Base-by-base conservation (phyloP, 2,113 vertebrate genomes). In the Protomyctophum bolini region DNA sequence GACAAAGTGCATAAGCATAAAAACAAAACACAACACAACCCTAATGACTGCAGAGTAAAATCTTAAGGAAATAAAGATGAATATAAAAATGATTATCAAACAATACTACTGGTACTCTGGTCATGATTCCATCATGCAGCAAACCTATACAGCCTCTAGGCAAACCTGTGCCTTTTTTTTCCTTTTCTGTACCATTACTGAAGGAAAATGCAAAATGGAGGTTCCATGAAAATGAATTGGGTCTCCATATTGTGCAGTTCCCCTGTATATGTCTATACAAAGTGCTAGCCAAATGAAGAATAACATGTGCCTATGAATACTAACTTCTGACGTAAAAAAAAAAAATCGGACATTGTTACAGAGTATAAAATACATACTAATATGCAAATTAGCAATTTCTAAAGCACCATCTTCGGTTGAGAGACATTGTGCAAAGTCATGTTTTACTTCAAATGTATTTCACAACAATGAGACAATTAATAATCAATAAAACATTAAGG, bases 111-210 rank as follows among this genome's bases (percentile, higher is more conserved):
- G 82, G 88, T 91, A 89, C 84, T 78, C 88, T 91, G 89, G 88
- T 90, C 90, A 87, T 87, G 87, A 92, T 90, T 93, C 91, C 89
- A 92, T 94, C 93, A 94, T 93, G 89, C 90, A 90, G 87, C 90
- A 92, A 91, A 87, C 89, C 85, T 90, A 91, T 91, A 92, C 88
- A 93, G 86, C 89, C 90, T 91, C 74, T 48, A 93, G 96, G 95
- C 96, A 95, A 21, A 91, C 96, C 96, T 85, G 94, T 97, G 95
- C 95, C 96, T 82, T 91, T 87, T 86, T 82, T 91, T 87, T 86
- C 88, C 87, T 85, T 85, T 87, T 86, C 91, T 86, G 80, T 88
- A 92, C 83, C 84, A 78, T 70, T 76, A 91, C 84, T 84, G 66
- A 91, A 90, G 89, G 67, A 58, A 87, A 89, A 82, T 79, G 77